Evolutionary conservation across 2,113 vertebrate genomes (phyloP).

Genomic region (Redunca redunca): DNA sequence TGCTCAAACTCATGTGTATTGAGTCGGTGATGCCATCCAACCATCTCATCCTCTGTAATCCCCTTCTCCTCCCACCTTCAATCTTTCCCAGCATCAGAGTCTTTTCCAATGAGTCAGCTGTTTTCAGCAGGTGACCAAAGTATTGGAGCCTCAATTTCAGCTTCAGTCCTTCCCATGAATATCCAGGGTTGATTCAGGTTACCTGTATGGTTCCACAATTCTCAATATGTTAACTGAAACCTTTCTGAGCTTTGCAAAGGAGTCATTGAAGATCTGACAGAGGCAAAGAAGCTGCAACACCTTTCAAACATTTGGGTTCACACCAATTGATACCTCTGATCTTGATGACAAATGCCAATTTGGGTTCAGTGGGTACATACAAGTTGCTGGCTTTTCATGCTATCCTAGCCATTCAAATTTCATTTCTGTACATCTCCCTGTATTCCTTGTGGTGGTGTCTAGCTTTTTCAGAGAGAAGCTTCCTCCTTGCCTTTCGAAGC

Average conservation of each 20-base stretch:
- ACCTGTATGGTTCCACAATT: not conserved
- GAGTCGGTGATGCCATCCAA: not conserved
- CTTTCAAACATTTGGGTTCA: not conserved
- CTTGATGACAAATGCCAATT: not conserved
- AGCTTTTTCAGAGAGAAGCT: not conserved
- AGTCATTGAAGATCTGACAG: not conserved
- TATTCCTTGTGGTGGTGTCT: not conserved
- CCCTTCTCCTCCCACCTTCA: not conserved
- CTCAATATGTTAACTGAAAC: not conserved
- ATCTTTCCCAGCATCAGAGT: not conserved
- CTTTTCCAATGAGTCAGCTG: not conserved
- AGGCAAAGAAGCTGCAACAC: not conserved
- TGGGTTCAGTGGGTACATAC: fast-evolving
- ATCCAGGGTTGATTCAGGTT: not conserved
- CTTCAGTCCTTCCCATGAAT: not conserved
- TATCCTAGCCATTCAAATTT: not conserved
- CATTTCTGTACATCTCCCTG: not conserved
- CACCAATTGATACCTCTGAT: not conserved
- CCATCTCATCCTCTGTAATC: not conserved
- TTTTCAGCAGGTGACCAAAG: not conserved
- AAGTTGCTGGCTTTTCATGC: not conserved
- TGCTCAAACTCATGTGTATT: not conserved
- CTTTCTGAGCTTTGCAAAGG: not conserved
- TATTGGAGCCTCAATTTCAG: not conserved
- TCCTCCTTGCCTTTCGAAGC: not conserved